phyloP scores from a whole-genome alignment of 2,888 invertebrate genomes.

The Macrosoma leucophasiata region DNA sequence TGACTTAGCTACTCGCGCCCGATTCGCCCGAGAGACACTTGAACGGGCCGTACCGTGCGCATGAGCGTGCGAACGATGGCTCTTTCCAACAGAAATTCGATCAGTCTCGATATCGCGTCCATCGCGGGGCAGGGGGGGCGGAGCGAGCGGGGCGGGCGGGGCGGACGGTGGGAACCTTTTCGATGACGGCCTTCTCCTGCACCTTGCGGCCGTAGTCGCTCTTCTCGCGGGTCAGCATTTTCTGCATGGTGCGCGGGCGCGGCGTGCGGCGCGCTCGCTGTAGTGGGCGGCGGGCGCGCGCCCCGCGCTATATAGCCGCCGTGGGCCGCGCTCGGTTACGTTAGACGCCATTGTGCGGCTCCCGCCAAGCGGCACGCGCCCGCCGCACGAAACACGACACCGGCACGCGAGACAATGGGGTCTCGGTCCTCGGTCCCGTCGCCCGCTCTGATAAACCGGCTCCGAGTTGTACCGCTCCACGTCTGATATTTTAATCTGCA shows the following conservation, averaged over 20 bases:
- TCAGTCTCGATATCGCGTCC: conserved; percentile 11
- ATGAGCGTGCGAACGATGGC: conserved; percentile 17
- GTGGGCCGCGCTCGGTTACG: conserved; percentile 11
- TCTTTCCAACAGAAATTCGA: conserved; percentile 20
- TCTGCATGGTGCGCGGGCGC: conserved; percentile 33
- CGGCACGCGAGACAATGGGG: conserved; percentile 2
- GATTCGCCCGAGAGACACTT: conserved; percentile 5
- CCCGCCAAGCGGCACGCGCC: neutral
- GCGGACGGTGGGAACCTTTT: conserved; percentile 43
- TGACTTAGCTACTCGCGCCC: no score
- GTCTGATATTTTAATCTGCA: no score
- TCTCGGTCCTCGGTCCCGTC: conserved; percentile 4
- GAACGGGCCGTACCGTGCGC: conserved; percentile 21
- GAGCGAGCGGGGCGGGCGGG: conserved; percentile 18
- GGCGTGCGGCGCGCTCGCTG: conserved; percentile 19
- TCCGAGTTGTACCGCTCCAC: conserved; percentile 24
- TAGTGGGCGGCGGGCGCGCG: conserved; percentile 17
- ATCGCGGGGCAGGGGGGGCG: conserved; percentile 16
- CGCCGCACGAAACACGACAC: conserved; percentile 6
- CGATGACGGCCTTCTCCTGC: conserved; percentile 46
- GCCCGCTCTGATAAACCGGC: conserved; percentile 6
- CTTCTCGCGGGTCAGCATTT: conserved; percentile 45
- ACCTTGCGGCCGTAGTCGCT: conserved; percentile 46
- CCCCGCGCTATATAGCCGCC: conserved; percentile 22
- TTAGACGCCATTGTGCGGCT: conserved; percentile 3